Evolutionary conservation across 2,888 invertebrate species (phyloP).

Genomic region (Laothoe populi): DNA sequence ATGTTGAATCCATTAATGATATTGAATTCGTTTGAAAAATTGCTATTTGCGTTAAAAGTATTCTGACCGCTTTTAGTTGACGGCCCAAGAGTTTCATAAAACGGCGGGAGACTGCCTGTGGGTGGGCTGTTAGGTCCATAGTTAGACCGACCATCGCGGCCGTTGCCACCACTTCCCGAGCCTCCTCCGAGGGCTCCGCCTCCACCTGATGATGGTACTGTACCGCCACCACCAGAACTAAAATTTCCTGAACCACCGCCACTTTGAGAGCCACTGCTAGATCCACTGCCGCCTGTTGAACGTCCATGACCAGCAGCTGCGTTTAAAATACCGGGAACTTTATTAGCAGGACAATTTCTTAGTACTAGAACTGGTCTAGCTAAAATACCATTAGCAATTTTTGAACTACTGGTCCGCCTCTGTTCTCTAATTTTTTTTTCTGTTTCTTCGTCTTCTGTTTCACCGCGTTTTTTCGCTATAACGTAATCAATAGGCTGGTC

Average conservation of each 20-base stretch:
- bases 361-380: constrained; percentile 82
- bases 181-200: constrained; percentile 87
- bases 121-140: constrained; percentile 95
- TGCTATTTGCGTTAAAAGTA: constrained; percentile 88
- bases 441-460: constrained; percentile 87
- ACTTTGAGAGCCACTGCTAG: constrained; percentile 81
- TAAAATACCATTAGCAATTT: constrained; percentile 85
- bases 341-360: constrained; percentile 83
- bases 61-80: constrained; percentile 90
- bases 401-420: constrained; percentile 87
- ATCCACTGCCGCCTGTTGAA: constrained; percentile 85
- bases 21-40: constrained; percentile 88
- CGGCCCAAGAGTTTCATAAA: constrained; percentile 90
- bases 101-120: constrained; percentile 94
- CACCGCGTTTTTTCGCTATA: constrained; percentile 91
- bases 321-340: constrained; percentile 87
- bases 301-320: constrained; percentile 93
- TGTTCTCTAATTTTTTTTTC: constrained; percentile 89
- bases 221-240: constrained; percentile 82
- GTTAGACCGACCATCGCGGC: constrained; percentile 92
- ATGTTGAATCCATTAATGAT: constrained; percentile 89
- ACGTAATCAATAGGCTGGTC: constrained; percentile 96
- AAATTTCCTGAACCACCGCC: constrained; percentile 80
- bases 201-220: constrained; percentile 85
- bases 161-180: constrained; percentile 91